Percentiles rank a stretch among this genome's conserved stretches.
phyloP scores from a whole-genome alignment of 92 coral and sea anemone genomes.

The Heliopora coerulea region DNA sequence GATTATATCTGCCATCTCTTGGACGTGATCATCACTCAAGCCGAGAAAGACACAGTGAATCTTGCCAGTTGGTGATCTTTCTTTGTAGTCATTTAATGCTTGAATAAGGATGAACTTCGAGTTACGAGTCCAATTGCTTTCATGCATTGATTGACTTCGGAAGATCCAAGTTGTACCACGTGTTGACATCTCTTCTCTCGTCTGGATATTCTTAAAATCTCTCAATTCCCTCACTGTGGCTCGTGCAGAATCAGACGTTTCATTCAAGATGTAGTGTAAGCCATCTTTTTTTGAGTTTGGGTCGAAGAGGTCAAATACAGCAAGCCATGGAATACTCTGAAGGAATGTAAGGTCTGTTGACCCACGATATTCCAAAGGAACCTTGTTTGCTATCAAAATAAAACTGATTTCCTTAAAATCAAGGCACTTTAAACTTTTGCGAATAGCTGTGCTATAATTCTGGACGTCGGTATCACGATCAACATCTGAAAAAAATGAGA shows the following conservation, averaged over 20 bases:
- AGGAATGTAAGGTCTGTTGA: constrained; percentile 49
- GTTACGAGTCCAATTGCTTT: constrained; percentile 52
- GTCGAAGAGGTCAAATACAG: constrained; percentile 62
- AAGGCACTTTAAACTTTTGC: constrained; percentile 40
- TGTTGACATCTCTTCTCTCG: constrained; percentile 35
- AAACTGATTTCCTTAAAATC: constrained; percentile 54
- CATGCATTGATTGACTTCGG: constrained; percentile 53
- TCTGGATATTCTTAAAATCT: constrained; percentile 47
- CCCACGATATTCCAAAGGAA: constrained; percentile 52
- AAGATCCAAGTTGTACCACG: constrained; percentile 67
- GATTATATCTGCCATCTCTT: constrained; percentile 58
- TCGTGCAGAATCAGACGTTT: constrained; percentile 56
- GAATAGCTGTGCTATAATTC: constrained; percentile 23
- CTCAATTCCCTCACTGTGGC: constrained; percentile 46
- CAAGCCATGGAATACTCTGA: constrained; percentile 59
- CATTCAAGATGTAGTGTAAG: constrained; percentile 51
- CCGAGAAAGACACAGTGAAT: constrained; percentile 56
- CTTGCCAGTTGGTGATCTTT: constrained; percentile 39
- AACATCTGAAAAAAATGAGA: background rate
- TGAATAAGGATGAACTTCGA: constrained; percentile 52
- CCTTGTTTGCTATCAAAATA: constrained; percentile 53
- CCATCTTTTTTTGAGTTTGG: constrained; percentile 48
- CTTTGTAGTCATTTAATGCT: constrained; percentile 51
- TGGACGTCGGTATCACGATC: constrained; percentile 21
- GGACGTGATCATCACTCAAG: constrained; percentile 33